A percentile compares a stretch with the other conserved stretches of the same genome.
Conservation (phyloP, 2,113 vertebrate species). For the Brachypodius melanocephalos region DNA sequence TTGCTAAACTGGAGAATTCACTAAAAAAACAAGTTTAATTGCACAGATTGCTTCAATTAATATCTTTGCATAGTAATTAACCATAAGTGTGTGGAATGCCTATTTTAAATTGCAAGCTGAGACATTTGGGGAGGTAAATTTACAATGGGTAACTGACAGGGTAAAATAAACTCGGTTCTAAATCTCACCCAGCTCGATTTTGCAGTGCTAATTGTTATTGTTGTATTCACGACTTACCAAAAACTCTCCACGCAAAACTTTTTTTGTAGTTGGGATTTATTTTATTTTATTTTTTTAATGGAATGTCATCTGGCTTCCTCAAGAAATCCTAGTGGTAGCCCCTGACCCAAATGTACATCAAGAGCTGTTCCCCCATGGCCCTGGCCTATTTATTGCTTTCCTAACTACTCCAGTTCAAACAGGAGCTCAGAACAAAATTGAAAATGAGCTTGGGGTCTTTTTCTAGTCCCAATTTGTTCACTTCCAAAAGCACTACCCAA, state of each 20-base stretch:
- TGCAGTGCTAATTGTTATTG: neutral
- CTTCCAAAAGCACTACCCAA: constrained; percentile 57
- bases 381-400: constrained; percentile 72
- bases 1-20: neutral
- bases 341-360: constrained; percentile 58
- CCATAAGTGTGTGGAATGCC: no score
- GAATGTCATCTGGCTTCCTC: neutral
- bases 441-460: constrained; percentile 68
- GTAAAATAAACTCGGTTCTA: neutral
- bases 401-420: constrained; percentile 32
- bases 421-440: constrained; percentile 61
- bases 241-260: neutral
- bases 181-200: neutral
- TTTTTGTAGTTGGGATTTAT: neutral
- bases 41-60: neutral
- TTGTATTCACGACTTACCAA: neutral
- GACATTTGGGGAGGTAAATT: neutral
- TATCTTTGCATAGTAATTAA: neutral
- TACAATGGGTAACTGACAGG: fast-evolving
- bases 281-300: neutral
- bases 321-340: constrained; percentile 56
- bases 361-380: constrained; percentile 65
- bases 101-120: neutral
- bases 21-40: neutral
- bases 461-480: constrained; percentile 53